These are phyloP conservation scores for Hippoglossus stenolepis DNA, from an alignment of 2,113 vertebrate species.

Conservation along the genomic window DNA sequence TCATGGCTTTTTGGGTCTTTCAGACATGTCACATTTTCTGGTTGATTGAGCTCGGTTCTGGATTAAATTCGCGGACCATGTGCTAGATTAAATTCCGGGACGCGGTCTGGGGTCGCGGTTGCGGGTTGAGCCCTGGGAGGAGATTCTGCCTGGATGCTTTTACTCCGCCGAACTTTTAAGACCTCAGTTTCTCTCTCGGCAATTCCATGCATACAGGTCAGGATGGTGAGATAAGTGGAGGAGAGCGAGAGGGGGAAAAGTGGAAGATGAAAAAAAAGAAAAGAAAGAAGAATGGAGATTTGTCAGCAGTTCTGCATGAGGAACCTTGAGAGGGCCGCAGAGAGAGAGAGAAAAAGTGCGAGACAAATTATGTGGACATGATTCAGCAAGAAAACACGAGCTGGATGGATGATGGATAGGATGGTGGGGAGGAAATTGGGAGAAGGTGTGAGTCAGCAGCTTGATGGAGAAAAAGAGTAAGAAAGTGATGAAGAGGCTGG, in stretches of 20 bases:
- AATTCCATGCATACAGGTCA: constrained; percentile 27
- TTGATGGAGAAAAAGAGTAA: constrained; percentile 49
- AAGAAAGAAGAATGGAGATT: constrained; percentile 3
- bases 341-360: constrained; percentile 34
- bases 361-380: constrained; percentile 66
- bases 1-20: constrained; percentile 58
- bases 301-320: constrained; percentile 68
- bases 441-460: constrained; percentile 69
- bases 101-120: constrained; percentile 52
- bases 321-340: constrained; percentile 56
- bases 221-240: constrained; percentile 53
- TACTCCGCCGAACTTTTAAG: constrained; percentile 22
- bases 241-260: neutral
- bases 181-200: constrained; percentile 41
- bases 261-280: neutral
- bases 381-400: constrained; percentile 61
- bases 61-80: constrained; percentile 59
- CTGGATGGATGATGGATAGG: constrained; percentile 63
- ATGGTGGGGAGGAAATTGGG: constrained; percentile 52
- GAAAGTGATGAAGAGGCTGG: constrained; percentile 42
- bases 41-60: constrained; percentile 56
- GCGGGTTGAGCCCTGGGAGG: constrained; percentile 38
- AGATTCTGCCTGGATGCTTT: constrained; percentile 53
- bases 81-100: constrained; percentile 58
- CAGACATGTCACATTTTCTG: constrained; percentile 63